Evolutionary conservation across 2,113 vertebrate species (phyloP), one percentile per base, ranked within the genome.

Genomic region (Anser cygnoides): DNA sequence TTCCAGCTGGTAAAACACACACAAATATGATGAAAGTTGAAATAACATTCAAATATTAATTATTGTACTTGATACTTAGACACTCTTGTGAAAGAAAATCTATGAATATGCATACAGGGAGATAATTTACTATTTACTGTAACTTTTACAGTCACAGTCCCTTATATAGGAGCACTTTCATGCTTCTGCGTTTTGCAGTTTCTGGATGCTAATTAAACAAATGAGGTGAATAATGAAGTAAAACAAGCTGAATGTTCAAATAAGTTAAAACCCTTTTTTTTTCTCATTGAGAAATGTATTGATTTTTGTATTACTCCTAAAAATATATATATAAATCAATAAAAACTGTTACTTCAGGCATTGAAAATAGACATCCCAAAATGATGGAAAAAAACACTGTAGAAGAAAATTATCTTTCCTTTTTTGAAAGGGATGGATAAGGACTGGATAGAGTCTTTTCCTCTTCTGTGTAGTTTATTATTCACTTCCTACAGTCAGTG

Each of bases 151-250:
- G 59, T 84, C 49, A 39, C 19, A 52, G 44, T 57, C 94, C 31
- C 58, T 77, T 62, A 11, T 59, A 72, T 20, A 84, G 80, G 84
- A 91, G 8, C 49, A 67, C 26, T 80, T 86, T 28, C 46, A 73
- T 37, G 33, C 4, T 86, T 89, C 52, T 25, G 11, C 59, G 10
- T 92, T 94, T 89, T 65, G 37, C 72, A 86, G n/a, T 76, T 91
- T 91, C 59, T 93, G 67, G n/a, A 44, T 87, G 41, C 4, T 81
- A 90, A 77, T 90, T 90, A 35, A 73, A 76, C 8, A 92, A 87
- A 90, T 49, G 7, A 88, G 57, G 59, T 86, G 63, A 95, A 77
- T 74, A 91, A 63, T 43, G 14, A 37, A 77, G 76, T 65, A 75
- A 90, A 94, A 63, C 29, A 61, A 49, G 44, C 7, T 73, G 58